These are phyloP conservation scores for Agonopterix subpropinquella DNA, from an alignment of 2,888 invertebrate species.

Conservation along the genomic window DNA sequence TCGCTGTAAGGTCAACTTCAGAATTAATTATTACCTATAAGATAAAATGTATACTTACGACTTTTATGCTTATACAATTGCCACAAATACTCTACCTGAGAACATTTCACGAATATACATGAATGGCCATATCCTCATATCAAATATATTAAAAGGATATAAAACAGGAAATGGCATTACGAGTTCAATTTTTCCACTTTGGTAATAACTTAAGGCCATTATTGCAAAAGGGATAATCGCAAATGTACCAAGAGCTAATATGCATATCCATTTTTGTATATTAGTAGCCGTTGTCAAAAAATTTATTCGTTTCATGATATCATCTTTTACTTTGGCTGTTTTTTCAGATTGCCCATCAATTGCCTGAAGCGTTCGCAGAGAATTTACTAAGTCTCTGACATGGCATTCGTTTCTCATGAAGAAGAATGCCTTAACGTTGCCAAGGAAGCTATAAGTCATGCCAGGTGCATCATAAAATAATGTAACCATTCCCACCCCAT, in stretches of 20 bases:
- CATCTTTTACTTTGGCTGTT: constrained; percentile 7
- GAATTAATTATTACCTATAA: no score
- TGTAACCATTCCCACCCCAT: constrained; percentile 20
- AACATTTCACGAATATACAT: constrained; percentile 30
- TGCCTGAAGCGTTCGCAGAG: constrained; percentile 16
- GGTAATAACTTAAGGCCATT: constrained; percentile 21
- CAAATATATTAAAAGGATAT: constrained; percentile 38
- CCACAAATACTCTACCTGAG: constrained; percentile 21
- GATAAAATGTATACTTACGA: no score
- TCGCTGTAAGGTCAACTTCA: no score
- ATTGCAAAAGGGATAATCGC: constrained; percentile 24
- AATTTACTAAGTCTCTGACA: constrained; percentile 23
- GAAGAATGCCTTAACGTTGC: constrained; percentile 25
- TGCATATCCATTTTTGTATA: constrained; percentile 11
- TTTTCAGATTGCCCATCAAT: neutral
- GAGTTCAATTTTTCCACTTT: constrained; percentile 26
- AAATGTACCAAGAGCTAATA: constrained; percentile 20
- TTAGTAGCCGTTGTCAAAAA: constrained; percentile 19
- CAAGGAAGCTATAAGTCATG: constrained; percentile 26
- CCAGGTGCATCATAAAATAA: constrained; percentile 33
- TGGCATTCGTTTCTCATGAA: constrained; percentile 23
- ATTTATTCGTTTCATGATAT: constrained; percentile 11
- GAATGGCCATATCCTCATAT: constrained; percentile 28
- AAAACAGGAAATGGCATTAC: constrained; percentile 30
- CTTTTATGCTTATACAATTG: no score